Conservation (phyloP, 1,140 invertebrate species). For the Bacillus rossius region DNA sequence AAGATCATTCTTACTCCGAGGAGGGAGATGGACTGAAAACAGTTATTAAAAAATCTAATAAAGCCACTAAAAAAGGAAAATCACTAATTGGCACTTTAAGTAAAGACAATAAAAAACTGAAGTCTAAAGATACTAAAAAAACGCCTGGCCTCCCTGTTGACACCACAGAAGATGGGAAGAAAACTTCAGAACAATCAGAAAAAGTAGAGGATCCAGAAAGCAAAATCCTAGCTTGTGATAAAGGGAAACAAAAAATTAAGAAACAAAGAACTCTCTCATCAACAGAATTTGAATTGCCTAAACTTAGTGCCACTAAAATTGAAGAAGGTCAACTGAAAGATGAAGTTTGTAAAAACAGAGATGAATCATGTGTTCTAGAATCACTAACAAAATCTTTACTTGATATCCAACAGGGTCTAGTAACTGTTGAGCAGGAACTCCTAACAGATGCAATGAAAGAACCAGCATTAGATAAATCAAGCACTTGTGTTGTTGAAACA, state of each 20-base stretch:
- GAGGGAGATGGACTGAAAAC: conserved; percentile 5
- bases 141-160: no score
- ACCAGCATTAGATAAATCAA: conserved; percentile 19
- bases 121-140: no score
- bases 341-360: neutral
- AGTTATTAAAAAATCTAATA: neutral
- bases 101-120: no score
- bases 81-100: no score
- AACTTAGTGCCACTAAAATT: neutral
- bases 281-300: neutral
- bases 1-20: conserved; percentile 2
- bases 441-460: conserved; percentile 6
- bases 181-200: neutral
- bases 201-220: neutral
- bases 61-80: neutral
- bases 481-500: conserved; percentile 12
- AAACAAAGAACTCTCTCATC: neutral
- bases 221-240: neutral
- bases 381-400: conserved; percentile 28
- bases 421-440: conserved; percentile 17
- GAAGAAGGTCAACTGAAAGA: neutral
- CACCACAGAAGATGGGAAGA: no score
- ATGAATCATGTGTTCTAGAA: conserved; percentile 19
- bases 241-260: neutral
- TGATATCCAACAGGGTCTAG: conserved; percentile 29